Conservation (phyloP, 2,113 vertebrate species). For the Tetrax tetrax region DNA sequence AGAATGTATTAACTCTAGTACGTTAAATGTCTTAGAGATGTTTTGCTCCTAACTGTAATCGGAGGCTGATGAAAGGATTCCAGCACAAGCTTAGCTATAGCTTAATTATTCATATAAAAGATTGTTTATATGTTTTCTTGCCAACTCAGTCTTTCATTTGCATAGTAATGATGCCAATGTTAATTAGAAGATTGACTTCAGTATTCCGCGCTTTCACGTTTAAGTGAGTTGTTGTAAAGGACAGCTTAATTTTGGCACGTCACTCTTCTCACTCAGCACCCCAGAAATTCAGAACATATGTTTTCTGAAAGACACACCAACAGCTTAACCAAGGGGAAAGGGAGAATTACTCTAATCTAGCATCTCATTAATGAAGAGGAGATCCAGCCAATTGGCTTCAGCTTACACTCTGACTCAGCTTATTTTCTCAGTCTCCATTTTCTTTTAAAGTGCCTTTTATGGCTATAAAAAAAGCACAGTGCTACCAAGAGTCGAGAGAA, state of each 20-base stretch:
- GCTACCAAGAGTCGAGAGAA: background rate
- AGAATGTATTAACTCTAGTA: background rate
- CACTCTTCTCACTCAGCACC: constrained; percentile 49
- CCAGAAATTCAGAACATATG: constrained; percentile 56
- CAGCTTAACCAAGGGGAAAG: constrained; percentile 27
- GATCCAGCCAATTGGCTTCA: constrained; percentile 17
- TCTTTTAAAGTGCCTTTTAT: constrained; percentile 6
- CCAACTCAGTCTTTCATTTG: constrained; percentile 60
- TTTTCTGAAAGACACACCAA: constrained; percentile 38
- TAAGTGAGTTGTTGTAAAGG: background rate
- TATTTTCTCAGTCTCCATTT: constrained; percentile 47
- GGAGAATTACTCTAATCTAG: constrained; percentile 62
- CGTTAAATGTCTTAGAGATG: background rate
- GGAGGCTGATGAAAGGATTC: constrained; percentile 57
- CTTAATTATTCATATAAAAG: constrained; percentile 71
- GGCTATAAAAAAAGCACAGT: background rate
- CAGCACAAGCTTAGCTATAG: constrained; percentile 38
- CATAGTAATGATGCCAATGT: constrained; percentile 49
- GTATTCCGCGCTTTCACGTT: background rate
- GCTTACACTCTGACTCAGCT: background rate
- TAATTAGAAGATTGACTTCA: constrained; percentile 59
- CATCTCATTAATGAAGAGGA: constrained; percentile 48
- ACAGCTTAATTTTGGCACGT: background rate
- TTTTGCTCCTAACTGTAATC: constrained; percentile 48
- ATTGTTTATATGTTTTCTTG: constrained; percentile 33